Percentiles rank a stretch among this genome's conserved stretches.
These are phyloP conservation scores for Hypanus sabinus DNA, from an alignment of 2,113 vertebrate genomes.

Conservation along the genomic window DNA sequence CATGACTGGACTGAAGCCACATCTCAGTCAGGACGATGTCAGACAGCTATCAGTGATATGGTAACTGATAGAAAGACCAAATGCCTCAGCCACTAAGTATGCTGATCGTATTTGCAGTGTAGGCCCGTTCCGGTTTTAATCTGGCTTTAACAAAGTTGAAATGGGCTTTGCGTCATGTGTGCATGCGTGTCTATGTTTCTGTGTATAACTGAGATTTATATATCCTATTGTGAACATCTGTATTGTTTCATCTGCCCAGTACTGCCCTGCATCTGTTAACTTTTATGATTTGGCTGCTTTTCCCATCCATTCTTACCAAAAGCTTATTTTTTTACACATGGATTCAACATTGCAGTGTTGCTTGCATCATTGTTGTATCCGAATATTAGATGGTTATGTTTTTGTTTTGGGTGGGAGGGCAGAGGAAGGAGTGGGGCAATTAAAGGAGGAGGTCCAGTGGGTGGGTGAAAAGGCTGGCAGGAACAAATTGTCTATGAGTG, in stretches of 20 bases:
- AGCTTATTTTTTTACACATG: neutral
- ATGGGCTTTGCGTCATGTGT: too few relatives aligned
- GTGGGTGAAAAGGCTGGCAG: too few relatives aligned
- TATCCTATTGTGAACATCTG: constrained; percentile 28
- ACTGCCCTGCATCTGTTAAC: constrained; percentile 26
- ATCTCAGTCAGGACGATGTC: neutral
- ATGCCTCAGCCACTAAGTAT: neutral
- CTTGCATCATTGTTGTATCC: too few relatives aligned
- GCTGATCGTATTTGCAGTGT: neutral
- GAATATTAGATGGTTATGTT: too few relatives aligned
- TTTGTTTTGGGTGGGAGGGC: too few relatives aligned
- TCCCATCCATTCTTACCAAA: neutral
- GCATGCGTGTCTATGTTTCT: neutral
- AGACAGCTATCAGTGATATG: neutral
- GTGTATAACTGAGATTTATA: neutral
- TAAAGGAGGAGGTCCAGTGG: too few relatives aligned
- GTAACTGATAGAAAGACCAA: neutral
- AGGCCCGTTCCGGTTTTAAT: neutral
- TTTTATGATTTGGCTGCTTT: neutral
- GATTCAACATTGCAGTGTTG: neutral
- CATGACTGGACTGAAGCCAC: neutral
- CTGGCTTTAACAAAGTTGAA: too few relatives aligned
- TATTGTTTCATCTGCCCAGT: constrained; percentile 3
- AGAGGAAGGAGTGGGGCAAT: too few relatives aligned
- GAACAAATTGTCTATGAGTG: too few relatives aligned